These are phyloP conservation scores for Leuciscus waleckii DNA, from an alignment of 2,797 vertebrate genomes.

Conservation along the genomic window DNA sequence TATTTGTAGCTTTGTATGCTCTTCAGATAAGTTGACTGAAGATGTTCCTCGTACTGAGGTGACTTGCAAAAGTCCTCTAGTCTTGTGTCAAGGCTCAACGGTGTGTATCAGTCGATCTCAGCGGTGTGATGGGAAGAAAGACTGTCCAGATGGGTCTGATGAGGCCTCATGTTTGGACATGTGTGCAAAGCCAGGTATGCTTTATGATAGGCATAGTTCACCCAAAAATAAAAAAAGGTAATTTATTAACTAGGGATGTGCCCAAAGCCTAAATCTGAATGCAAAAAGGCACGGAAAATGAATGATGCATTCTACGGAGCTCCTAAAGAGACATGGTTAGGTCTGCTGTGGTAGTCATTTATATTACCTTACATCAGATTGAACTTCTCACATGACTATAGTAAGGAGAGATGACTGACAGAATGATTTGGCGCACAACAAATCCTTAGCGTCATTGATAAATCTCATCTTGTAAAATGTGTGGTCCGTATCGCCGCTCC, in stretches of 20 bases:
- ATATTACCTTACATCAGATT: background rate
- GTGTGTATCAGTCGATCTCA: slow-evolving; percentile 78
- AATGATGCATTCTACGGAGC: background rate
- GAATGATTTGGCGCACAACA: background rate
- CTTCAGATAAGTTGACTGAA: slow-evolving; percentile 54
- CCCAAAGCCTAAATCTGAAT: background rate
- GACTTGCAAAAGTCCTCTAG: slow-evolving; percentile 67
- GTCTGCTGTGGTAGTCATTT: background rate
- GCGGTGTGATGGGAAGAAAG: slow-evolving; percentile 81
- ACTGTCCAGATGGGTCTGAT: slow-evolving; percentile 76
- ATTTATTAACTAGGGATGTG: background rate
- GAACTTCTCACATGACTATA: accelerated
- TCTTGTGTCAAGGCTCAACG: slow-evolving; percentile 75
- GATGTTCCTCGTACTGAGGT: slow-evolving; percentile 64
- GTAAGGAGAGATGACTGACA: background rate
- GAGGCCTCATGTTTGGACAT: slow-evolving; percentile 64
- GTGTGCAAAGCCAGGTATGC: slow-evolving; percentile 74
- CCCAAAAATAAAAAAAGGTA: background rate
- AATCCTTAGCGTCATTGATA: background rate
- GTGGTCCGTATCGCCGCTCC: background rate
- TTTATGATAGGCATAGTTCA: no score
- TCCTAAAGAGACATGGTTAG: background rate
- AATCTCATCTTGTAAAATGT: background rate
- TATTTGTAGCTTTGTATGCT: background rate
- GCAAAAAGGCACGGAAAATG: background rate